Percentiles rank a stretch among this genome's conserved stretches.
phyloP scores from a whole-genome alignment of 2,113 vertebrate species.

The Paraplagusia blochii region DNA sequence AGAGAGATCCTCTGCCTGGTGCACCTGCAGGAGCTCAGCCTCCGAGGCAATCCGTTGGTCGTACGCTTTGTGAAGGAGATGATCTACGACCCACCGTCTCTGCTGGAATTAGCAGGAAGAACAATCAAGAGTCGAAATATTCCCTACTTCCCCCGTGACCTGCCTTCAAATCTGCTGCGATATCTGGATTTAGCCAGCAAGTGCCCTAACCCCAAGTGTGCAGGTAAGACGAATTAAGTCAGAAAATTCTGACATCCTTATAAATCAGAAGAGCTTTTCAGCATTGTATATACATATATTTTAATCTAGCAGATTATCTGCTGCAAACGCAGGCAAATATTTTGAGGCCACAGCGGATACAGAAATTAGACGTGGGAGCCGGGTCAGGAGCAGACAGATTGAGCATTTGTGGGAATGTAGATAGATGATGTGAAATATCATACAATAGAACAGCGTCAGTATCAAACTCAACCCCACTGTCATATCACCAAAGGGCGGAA shows the following conservation, averaged over 20 bases:
- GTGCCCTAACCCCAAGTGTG: conserved; percentile 96
- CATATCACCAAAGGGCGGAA: no score
- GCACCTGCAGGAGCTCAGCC: conserved; percentile 92
- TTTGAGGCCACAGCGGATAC: no score
- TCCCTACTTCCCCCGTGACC: conserved; percentile 78
- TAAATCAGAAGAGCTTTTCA: no score
- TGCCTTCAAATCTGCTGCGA: conserved; percentile 82
- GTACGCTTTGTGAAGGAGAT: conserved; percentile 82
- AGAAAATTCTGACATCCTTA: background rate
- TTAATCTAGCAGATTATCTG: no score
- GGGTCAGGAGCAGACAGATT: no score
- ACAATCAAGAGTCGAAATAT: conserved; percentile 76
- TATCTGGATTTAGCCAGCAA: conserved; percentile 94
- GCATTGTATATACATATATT: no score
- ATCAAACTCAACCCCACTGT: no score
- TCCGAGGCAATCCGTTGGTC: conserved; percentile 95
- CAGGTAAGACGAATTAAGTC: conserved; percentile 72
- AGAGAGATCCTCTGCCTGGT: conserved; percentile 91
- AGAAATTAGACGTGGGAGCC: no score
- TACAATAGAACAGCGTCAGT: no score
- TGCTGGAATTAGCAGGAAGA: conserved; percentile 78
- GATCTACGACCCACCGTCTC: conserved; percentile 77
- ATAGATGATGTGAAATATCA: no score
- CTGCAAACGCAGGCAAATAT: no score
- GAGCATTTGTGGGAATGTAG: no score